Base-by-base conservation (phyloP, 1,140 invertebrate genomes). In the Drosophila ironensis region DNA sequence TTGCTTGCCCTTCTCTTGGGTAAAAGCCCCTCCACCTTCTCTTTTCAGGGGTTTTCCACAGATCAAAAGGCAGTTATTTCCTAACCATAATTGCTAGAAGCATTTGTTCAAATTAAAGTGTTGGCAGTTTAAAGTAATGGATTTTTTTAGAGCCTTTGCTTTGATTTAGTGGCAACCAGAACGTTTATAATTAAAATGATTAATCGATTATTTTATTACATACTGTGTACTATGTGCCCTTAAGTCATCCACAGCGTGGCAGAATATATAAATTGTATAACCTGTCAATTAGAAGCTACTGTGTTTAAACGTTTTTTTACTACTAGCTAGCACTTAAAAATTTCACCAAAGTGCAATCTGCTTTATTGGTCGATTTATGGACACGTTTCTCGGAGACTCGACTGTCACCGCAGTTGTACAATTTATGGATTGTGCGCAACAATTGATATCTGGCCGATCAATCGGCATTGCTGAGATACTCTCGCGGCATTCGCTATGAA, bases 401-500 rank as follows among this genome's bases (percentile, higher is more conserved):
- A 60, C 57, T 22, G 11, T 5, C 12, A 42, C 56, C 56, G 17
- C 56, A 60, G 40, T 24, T 12, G 56, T 57, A 12, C 7, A 20
- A 8, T 12, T 3, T 1, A 57, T 37, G 14, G 46, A 52, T 3
- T 22, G 2, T 22, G 25, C 5, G 9, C 25, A 52, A 56, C 53
- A 52, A 56, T 63, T 24, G 57, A 61, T 46, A 38, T 61, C 30
- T n/a, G 56, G 3, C 5, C 25, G 25, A 59, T 45, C 44, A 24
- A 42, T 7, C 35, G 35, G 22, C 54, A 61, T 61, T 38, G n/a
- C 56, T 63, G 59, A 16, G 59, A 63, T 48, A 48, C 57, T 63
- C 63, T 63, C 33, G 33, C 41, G 59, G 56, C 33, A 45, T 27
- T 48, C 8, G n/a, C 19, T 57, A 69, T 69, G 52, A 70, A 70